phyloP scores from a whole-genome alignment of 1,140 invertebrate genomes.

The Drosophila rhopaloa region DNA sequence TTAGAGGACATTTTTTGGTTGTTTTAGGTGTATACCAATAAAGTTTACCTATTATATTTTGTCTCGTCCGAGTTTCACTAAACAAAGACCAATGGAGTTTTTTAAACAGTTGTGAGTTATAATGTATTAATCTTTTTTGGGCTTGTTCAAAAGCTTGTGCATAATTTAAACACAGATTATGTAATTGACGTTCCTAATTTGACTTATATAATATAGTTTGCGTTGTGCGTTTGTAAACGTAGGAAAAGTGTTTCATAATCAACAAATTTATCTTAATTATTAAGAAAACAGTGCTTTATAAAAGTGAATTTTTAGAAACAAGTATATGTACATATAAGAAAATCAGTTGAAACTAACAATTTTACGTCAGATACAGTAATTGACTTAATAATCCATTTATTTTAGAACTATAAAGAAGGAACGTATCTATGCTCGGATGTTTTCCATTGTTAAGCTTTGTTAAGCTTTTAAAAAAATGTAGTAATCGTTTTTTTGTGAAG shows the following conservation, averaged over 20 bases:
- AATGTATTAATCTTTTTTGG: neutral
- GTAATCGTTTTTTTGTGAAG: neutral
- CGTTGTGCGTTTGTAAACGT: neutral
- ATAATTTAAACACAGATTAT: constrained; percentile 1
- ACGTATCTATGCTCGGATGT: too few species aligned
- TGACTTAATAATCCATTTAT: too few species aligned
- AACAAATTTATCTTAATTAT: neutral
- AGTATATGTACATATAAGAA: neutral
- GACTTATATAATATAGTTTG: neutral
- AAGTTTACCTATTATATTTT: constrained; percentile 6
- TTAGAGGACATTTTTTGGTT: neutral
- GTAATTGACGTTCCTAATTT: constrained; percentile 6
- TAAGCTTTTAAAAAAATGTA: too few species aligned
- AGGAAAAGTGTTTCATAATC: neutral
- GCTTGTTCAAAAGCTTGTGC: neutral
- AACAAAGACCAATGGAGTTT: neutral
- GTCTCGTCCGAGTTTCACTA: neutral
- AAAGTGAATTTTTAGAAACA: neutral
- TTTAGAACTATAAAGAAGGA: too few species aligned
- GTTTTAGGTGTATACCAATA: constrained; percentile 2
- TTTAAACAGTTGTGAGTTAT: constrained; percentile 10
- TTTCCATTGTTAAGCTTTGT: too few species aligned
- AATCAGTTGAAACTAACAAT: neutral
- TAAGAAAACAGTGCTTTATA: constrained; percentile 2
- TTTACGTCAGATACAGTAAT: neutral